Percentiles rank a stretch among this genome's conserved stretches.
phyloP scores from a whole-genome alignment of 1,140 invertebrate genomes.

The Meloidogyne hapla region DNA sequence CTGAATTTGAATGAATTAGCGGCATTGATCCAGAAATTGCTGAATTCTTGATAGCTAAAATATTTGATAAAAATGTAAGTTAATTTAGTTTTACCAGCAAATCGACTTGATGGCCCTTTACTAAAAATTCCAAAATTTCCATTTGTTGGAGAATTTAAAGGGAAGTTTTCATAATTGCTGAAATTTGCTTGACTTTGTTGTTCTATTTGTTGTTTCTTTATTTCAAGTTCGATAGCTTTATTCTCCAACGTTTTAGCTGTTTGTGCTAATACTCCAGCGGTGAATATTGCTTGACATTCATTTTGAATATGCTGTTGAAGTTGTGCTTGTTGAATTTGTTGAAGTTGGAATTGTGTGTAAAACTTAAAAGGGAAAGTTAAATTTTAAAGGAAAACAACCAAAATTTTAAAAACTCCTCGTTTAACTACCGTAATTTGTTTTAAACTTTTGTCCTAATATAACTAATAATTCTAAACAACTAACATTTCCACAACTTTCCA shows the following conservation, averaged over 20 bases:
- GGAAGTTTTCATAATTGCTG: background rate
- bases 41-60: background rate
- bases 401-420: too few relatives aligned
- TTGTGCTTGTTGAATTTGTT: background rate
- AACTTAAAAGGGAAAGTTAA: background rate
- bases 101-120: background rate
- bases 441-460: background rate
- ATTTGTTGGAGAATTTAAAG: background rate
- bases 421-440: too few relatives aligned
- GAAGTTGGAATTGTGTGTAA: background rate
- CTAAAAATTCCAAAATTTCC: background rate
- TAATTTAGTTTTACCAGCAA: background rate
- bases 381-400: background rate
- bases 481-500: conserved; percentile 1
- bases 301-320: conserved; percentile 15
- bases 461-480: background rate
- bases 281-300: conserved; percentile 4
- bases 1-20: background rate
- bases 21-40: background rate
- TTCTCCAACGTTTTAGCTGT: background rate
- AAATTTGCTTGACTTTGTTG: background rate
- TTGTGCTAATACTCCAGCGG: background rate
- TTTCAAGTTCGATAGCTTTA: conserved; percentile 1
- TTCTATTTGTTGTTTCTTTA: background rate
- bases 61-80: background rate